Evolutionary conservation across 2,888 invertebrate species (phyloP).

Genomic region (Lobophora halterata): DNA sequence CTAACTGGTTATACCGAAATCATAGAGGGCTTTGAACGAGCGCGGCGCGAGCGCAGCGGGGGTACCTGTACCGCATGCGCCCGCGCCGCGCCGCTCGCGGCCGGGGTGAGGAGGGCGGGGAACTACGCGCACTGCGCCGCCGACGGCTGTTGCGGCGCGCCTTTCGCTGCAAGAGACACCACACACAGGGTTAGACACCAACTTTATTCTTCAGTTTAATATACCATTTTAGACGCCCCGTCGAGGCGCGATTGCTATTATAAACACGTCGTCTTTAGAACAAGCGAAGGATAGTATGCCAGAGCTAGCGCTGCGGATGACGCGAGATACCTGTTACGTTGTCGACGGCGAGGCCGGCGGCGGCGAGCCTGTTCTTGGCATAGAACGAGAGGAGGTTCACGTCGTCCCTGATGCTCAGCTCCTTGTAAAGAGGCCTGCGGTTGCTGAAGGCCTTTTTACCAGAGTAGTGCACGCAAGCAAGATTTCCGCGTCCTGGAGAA

Average conservation of each 20-base stretch:
- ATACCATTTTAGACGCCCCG: constrained; percentile 50
- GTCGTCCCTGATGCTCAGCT: constrained; percentile 90
- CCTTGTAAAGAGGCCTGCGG: constrained; percentile 86
- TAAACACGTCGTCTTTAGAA: constrained; percentile 60
- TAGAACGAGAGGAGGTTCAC: constrained; percentile 93
- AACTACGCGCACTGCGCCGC: constrained; percentile 81
- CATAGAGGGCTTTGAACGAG: constrained; percentile 66
- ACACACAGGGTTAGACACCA: constrained; percentile 79
- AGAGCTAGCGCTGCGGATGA: constrained; percentile 62
- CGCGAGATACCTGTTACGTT: constrained; percentile 73
- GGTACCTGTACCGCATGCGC: constrained; percentile 33
- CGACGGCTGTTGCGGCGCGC: constrained; percentile 78
- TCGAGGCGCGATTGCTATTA: constrained; percentile 48
- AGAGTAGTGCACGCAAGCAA: constrained; percentile 91
- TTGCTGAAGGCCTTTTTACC: constrained; percentile 89
- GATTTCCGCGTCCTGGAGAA: constrained; percentile 90
- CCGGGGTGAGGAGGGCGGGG: constrained; percentile 39
- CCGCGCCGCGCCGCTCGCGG: constrained; percentile 47
- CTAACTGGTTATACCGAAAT: constrained; percentile 77
- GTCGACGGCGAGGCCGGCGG: constrained; percentile 76
- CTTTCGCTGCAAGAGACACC: constrained; percentile 81
- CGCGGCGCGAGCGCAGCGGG: constrained; percentile 39
- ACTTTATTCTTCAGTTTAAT: constrained; percentile 61
- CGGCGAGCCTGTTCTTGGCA: constrained; percentile 88
- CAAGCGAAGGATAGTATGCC: constrained; percentile 68